Evolutionary conservation across 1,140 invertebrate genomes (phyloP).

Genomic region (Polypedilum vanderplanki): DNA sequence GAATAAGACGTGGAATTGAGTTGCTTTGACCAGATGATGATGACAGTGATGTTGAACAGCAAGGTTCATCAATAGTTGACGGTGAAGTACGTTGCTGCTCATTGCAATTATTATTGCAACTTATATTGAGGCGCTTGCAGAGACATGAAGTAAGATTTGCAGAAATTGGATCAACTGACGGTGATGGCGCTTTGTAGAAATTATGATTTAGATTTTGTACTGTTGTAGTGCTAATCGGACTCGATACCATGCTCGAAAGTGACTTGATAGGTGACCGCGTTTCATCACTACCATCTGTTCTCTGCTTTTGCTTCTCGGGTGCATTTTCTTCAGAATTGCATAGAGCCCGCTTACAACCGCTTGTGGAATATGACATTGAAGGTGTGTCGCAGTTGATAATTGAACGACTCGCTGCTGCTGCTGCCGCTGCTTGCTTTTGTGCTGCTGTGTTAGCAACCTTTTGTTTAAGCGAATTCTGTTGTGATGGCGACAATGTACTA

Average conservation of each 20-base stretch:
- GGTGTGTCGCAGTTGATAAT: neutral
- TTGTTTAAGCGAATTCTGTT: conserved; percentile 15
- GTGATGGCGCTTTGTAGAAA: neutral
- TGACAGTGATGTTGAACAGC: neutral
- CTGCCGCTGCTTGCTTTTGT: conserved; percentile 28
- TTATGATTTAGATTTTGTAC: conserved; percentile 39
- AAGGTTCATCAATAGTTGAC: neutral
- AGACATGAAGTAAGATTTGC: conserved; percentile 46
- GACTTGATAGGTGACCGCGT: conserved; percentile 52
- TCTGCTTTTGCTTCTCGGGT: neutral
- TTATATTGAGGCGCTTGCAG: conserved; percentile 39
- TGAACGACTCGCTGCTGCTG: conserved; percentile 29
- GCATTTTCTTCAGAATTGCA: neutral
- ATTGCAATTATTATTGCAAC: conserved; percentile 30
- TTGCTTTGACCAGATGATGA: conserved; percentile 22
- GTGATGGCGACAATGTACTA: conserved; percentile 62
- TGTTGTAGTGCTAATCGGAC: conserved; percentile 47
- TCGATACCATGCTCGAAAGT: conserved; percentile 53
- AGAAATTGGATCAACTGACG: conserved; percentile 43
- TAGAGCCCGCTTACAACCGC: conserved; percentile 29
- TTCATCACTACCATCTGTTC: neutral
- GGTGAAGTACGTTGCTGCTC: neutral
- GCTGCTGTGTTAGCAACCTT: neutral
- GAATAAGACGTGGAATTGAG: conserved; percentile 28
- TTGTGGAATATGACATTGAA: conserved; percentile 32